These are phyloP conservation scores for Anoplopoma fimbria DNA, from an alignment of 2,113 vertebrate genomes.

Conservation along the genomic window DNA sequence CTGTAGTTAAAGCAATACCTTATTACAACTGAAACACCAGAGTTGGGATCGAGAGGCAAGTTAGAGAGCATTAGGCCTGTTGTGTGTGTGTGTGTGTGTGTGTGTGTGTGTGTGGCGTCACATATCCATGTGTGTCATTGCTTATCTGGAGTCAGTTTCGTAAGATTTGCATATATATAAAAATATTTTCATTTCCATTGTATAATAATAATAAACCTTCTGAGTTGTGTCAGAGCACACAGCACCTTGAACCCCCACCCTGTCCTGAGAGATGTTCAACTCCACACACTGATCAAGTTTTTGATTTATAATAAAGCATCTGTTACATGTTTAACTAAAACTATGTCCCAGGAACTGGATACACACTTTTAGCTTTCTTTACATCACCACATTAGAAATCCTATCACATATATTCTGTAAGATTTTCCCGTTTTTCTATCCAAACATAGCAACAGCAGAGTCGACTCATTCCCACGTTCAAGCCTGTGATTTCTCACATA, in stretches of 20 bases:
- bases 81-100: too few relatives aligned
- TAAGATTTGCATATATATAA: too few relatives aligned
- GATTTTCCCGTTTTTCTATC: constrained; percentile 29
- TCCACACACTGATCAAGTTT: constrained; percentile 30
- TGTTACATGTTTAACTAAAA: constrained; percentile 15
- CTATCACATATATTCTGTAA: constrained; percentile 31
- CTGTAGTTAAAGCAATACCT: too few relatives aligned
- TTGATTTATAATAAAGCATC: constrained; percentile 27
- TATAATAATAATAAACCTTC: constrained; percentile 6
- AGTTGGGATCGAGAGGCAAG: too few relatives aligned
- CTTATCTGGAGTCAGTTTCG: too few relatives aligned
- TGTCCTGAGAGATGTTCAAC: constrained; percentile 13
- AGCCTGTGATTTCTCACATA: constrained; percentile 43
- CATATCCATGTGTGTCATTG: too few relatives aligned
- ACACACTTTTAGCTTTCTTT: constrained; percentile 29
- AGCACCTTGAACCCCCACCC: not conserved
- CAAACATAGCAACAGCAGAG: constrained; percentile 28
- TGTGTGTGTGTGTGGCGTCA: too few relatives aligned
- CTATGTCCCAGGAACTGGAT: not conserved
- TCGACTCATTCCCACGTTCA: constrained; percentile 60
- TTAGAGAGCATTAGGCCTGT: too few relatives aligned
- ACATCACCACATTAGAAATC: constrained; percentile 24
- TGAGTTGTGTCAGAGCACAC: constrained; percentile 3
- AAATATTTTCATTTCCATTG: not conserved
- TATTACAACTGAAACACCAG: too few relatives aligned